Conservation (phyloP, 1,140 invertebrate species). For the Acromyrmex echinatior region DNA sequence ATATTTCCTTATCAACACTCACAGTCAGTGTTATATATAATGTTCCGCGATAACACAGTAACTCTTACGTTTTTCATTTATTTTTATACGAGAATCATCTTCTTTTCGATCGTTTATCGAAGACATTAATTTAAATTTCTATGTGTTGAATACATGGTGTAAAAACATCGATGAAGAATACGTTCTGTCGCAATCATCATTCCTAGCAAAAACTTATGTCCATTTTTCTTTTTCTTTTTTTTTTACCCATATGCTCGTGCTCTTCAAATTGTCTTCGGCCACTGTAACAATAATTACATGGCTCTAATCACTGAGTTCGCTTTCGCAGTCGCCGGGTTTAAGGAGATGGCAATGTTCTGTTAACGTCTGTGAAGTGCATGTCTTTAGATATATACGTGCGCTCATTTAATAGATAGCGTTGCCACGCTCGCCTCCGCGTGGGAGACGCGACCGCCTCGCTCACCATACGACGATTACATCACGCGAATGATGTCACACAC, state of each 20-base stretch:
- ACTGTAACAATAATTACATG: not conserved
- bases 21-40: constrained; percentile 6
- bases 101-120: not conserved
- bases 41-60: not conserved
- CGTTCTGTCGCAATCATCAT: not conserved
- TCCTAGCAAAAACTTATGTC: not conserved
- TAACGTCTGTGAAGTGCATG: constrained; percentile 6
- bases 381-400: constrained; percentile 32
- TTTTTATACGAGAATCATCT: not conserved
- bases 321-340: constrained; percentile 4
- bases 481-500: constrained; percentile 78
- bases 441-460: constrained; percentile 45
- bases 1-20: not conserved
- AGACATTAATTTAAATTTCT: not conserved
- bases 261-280: not conserved
- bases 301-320: constrained; percentile 19
- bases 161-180: not conserved
- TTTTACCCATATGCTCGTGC: not conserved
- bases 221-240: not conserved
- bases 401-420: constrained; percentile 61
- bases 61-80: not conserved
- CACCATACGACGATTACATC: constrained; percentile 75
- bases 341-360: not conserved
- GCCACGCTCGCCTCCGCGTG: constrained; percentile 44
- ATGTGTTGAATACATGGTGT: not conserved